These are phyloP conservation scores for Parotocinclus haroldoi DNA, from an alignment of 2,797 vertebrate genomes.

Conservation along the genomic window DNA sequence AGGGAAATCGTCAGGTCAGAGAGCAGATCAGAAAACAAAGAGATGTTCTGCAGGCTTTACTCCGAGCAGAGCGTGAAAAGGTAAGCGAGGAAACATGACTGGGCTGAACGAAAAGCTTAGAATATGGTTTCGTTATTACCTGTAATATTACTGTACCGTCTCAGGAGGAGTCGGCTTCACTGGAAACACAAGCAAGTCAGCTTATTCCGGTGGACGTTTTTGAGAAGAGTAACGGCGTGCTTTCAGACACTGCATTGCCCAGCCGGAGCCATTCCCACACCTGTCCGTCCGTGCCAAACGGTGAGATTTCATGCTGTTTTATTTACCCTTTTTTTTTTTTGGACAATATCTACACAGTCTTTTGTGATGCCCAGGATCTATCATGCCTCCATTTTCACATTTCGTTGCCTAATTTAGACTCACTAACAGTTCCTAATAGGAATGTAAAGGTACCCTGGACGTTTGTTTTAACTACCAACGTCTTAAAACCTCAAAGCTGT, in stretches of 20 bases:
- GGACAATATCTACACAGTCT: too few species aligned
- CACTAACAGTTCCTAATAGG: too few species aligned
- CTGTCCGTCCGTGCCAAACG: not conserved
- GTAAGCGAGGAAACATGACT: conserved; percentile 61
- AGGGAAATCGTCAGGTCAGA: conserved; percentile 50
- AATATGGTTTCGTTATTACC: too few species aligned
- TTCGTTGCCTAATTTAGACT: too few species aligned
- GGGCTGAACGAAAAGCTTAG: too few species aligned
- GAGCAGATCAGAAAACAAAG: conserved; percentile 69
- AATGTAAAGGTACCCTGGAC: too few species aligned
- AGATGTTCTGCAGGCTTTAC: conserved; percentile 67
- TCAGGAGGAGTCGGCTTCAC: not conserved
- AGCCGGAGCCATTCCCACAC: conserved; percentile 4
- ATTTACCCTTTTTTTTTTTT: too few species aligned
- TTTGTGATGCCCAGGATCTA: too few species aligned
- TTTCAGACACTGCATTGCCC: conserved; percentile 40
- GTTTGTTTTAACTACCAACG: too few species aligned
- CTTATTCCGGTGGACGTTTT: conserved; percentile 58
- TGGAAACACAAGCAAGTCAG: conserved; percentile 43
- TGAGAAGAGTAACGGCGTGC: conserved; percentile 49
- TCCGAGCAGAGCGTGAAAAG: conserved; percentile 55
- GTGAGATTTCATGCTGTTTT: conserved; percentile 11
- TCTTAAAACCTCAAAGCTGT: too few species aligned
- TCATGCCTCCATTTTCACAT: too few species aligned
- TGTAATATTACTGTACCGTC: not conserved